Base-by-base conservation (phyloP, 1,140 invertebrate genomes). In the Drosophila cardini region DNA sequence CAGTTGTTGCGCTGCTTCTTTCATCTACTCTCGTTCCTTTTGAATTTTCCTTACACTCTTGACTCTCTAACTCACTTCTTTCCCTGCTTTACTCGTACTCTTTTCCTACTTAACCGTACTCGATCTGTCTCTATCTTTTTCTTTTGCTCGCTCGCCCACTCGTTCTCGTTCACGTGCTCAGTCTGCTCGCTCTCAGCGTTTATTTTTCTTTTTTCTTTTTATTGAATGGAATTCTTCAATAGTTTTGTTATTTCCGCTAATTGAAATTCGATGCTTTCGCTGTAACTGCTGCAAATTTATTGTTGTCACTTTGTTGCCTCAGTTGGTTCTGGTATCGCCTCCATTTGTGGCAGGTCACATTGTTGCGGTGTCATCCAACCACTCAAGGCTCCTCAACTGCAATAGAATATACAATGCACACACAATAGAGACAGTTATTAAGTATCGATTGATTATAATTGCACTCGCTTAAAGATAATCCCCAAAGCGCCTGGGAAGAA, bases 361-460 rank as follows among this genome's bases (percentile, higher is more conserved):
- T 77, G 78, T 79, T 79, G 78, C 83, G 82, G 72, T 68, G 45
- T 77, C 58, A 52, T 58, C 53, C 43, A 18, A 46, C 30, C 52
- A 55, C 71, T 55, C 43, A 46, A 74, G 57, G 67, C 76, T 63
- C 82, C 64, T 48, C 40, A 74, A 64, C 76, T 83, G 76, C 45
- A 82, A 86, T 42, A 57, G 69, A 13, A 52, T 9, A 15, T 13
- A 18, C 11, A 48, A 13, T 18, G 15, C 21, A 36, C 4, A 21
- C 18, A 48, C 34, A 57, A 26, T 26, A 26, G 36, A 16, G 15
- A 36, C 36, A 15, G 40, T 16, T 40, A 65, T 64, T 64, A 65
- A 63, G 64, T 58, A 76, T 76, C 64, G 46, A 73, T 72, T 69
- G 55, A 73, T 62, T 62, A 46, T 63, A 67, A 73, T 67, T 67